Evolutionary conservation across 2,113 vertebrate species (phyloP).

Genomic region (Silurus glanis): DNA sequence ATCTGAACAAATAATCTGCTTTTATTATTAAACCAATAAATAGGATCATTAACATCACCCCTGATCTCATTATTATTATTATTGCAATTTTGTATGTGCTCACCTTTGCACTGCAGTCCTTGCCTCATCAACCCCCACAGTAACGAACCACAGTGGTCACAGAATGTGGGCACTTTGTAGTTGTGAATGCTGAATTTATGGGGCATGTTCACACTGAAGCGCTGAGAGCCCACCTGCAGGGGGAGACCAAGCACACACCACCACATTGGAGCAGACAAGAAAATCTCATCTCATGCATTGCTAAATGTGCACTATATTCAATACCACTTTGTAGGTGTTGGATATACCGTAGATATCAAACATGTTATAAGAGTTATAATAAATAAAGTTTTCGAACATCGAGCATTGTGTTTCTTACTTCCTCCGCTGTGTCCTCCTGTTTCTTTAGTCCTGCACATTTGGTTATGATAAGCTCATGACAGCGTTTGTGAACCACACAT

Average conservation of each 20-base stretch:
- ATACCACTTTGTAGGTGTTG: no score
- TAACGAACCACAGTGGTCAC: conserved; percentile 94
- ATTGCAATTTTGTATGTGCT: conserved; percentile 44
- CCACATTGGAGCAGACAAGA: not conserved
- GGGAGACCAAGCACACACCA: conserved; percentile 55
- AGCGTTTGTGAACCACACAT: conserved; percentile 95
- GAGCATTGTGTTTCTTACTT: conserved; percentile 69
- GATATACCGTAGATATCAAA: no score
- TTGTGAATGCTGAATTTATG: conserved; percentile 96
- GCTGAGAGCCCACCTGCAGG: conserved; percentile 86
- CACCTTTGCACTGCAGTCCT: conserved; percentile 97
- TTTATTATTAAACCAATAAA: not conserved
- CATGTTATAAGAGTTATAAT: not conserved
- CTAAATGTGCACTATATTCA: no score
- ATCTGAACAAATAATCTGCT: not conserved
- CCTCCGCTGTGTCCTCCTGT: conserved; percentile 84
- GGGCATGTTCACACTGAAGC: conserved; percentile 96
- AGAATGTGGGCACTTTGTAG: conserved; percentile 97
- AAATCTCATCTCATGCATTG: no score
- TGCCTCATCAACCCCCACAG: conserved; percentile 94
- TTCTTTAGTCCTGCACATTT: conserved; percentile 96
- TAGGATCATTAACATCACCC: not conserved
- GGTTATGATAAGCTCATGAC: conserved; percentile 94
- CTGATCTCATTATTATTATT: not conserved
- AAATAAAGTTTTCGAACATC: not conserved